Evolutionary conservation across 2,888 invertebrate genomes (phyloP).

Genomic region (Nephrotoma guestfalica): DNA sequence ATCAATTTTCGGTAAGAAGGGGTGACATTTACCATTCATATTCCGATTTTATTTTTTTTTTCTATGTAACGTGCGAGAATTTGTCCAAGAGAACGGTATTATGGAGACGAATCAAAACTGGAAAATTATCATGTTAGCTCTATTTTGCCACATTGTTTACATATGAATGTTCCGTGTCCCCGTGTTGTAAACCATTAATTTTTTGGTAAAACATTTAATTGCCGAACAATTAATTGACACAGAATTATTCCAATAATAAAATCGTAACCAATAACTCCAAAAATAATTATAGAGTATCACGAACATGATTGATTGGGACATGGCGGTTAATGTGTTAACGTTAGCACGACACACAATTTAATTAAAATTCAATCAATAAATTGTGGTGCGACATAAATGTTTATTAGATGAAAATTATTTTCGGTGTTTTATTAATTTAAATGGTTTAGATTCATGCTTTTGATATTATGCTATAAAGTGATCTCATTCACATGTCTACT

Average conservation of each 20-base stretch:
- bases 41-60: too few relatives aligned
- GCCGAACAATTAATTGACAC: not conserved
- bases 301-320: not conserved
- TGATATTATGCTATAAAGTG: too few relatives aligned
- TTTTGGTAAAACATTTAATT: not conserved
- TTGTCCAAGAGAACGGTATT: not conserved
- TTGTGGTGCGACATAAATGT: not conserved
- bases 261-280: not conserved
- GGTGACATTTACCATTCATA: too few relatives aligned
- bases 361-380: not conserved
- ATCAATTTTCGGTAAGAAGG: too few relatives aligned
- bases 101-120: not conserved
- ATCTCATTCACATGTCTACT: too few relatives aligned
- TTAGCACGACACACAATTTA: not conserved
- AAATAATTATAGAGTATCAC: not conserved
- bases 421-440: not conserved
- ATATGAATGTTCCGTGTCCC: not conserved
- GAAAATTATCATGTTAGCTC: not conserved
- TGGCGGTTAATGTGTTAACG: not conserved
- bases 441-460: too few relatives aligned
- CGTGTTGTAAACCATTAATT: not conserved
- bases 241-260: not conserved
- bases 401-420: not conserved
- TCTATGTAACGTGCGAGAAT: not conserved
- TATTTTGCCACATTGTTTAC: not conserved